These are phyloP conservation scores for Ptilonorhynchus violaceus DNA, from an alignment of 2,113 vertebrate species.

Conservation along the genomic window DNA sequence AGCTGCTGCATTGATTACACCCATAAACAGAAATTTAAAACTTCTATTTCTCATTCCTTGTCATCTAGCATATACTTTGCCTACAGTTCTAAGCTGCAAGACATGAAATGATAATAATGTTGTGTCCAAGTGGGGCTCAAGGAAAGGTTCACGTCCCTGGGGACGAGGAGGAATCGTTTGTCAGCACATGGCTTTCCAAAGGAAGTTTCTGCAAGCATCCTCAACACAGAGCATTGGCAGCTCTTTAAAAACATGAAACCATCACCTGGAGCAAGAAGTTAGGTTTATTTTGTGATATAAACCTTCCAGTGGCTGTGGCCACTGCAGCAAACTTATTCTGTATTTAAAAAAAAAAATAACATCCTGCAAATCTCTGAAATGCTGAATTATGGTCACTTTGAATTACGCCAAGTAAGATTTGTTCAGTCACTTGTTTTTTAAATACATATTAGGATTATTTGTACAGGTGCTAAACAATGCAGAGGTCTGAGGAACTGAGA, in stretches of 20 bases:
- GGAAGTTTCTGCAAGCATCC: background rate
- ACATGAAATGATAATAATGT: background rate
- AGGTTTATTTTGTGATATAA: background rate
- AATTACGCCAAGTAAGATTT: background rate
- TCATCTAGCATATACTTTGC: background rate
- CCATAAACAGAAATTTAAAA: background rate
- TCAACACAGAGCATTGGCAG: background rate
- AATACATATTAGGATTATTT: background rate
- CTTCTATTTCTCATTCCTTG: background rate
- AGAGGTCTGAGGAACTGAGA: background rate
- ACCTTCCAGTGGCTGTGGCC: background rate
- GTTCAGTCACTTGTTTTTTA: background rate
- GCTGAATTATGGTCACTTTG: background rate
- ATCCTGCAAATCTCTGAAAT: background rate
- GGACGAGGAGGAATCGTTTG: background rate
- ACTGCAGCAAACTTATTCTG: background rate
- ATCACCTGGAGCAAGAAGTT: background rate
- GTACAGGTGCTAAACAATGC: background rate
- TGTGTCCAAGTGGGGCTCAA: background rate
- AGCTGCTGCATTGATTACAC: background rate
- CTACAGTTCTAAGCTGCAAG: background rate
- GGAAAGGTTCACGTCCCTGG: background rate
- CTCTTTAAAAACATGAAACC: background rate
- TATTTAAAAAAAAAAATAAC: background rate
- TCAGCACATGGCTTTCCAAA: background rate